phyloP scores from a whole-genome alignment of 2,888 invertebrate species.

The Drosophila cracens region DNA sequence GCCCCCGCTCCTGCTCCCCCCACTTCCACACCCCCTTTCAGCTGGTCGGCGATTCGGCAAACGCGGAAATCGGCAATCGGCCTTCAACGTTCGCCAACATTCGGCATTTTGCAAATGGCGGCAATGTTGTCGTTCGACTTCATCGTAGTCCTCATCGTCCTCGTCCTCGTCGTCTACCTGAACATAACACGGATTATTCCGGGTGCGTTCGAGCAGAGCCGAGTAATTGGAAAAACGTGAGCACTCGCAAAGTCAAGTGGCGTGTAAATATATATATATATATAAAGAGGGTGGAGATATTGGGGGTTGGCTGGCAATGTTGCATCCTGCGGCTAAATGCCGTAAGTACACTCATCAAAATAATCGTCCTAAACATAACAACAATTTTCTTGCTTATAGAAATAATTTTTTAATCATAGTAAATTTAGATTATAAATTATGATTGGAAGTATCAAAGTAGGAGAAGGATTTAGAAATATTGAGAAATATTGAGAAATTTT shows the following conservation, averaged over 20 bases:
- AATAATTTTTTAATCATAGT: not conserved
- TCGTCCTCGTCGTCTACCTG: slow-evolving; percentile 53
- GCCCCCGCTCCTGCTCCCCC: accelerated
- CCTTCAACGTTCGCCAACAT: slow-evolving; percentile 24
- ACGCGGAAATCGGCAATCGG: slow-evolving; percentile 28
- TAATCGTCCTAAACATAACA: not conserved
- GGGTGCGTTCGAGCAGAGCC: slow-evolving; percentile 35
- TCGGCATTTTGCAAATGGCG: slow-evolving; percentile 32
- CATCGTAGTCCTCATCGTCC: slow-evolving; percentile 31
- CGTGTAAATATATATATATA: slow-evolving; percentile 71
- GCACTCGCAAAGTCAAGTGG: slow-evolving; percentile 83
- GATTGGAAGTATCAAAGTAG: not conserved
- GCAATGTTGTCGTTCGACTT: slow-evolving; percentile 20
- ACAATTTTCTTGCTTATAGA: not conserved
- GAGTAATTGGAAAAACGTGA: slow-evolving; percentile 76
- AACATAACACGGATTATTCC: slow-evolving; percentile 39
- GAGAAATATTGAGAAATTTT: not conserved
- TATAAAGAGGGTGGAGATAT: slow-evolving; percentile 9
- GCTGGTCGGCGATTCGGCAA: slow-evolving; percentile 31
- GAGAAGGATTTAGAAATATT: not conserved
- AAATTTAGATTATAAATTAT: not conserved
- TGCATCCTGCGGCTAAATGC: slow-evolving; percentile 64
- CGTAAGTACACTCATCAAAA: slow-evolving; percentile 53
- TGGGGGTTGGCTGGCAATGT: slow-evolving; percentile 38
- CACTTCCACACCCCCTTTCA: slow-evolving; percentile 24